Base-by-base conservation (phyloP, 2,113 vertebrate species). In the Pantherophis guttatus region DNA sequence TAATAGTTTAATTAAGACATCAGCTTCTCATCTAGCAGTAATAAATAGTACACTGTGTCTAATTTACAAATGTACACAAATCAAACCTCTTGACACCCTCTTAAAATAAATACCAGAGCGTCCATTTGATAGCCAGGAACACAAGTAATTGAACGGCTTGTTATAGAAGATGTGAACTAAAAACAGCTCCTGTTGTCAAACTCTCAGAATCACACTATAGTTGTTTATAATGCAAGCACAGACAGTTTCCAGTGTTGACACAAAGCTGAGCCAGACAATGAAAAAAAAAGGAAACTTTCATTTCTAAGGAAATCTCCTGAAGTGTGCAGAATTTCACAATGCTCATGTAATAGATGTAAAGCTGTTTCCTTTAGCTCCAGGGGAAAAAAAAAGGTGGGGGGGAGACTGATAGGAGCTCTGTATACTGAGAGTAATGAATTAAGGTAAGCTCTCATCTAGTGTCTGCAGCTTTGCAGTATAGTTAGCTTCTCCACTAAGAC, bases 1-100 rank as follows among this genome's bases (percentile, higher is more conserved):
- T 89, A 93, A 93, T 90, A 93, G 70, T 29, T 85, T 89, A 93
- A 93, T 93, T 93, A 93, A 90, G 50, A 91, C 93, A 65, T 21
- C 11, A 89, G 8, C 10, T 59, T 9, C 29, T n/a, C 33, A 1
- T 13, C 88, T 4, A 2, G 15, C n/a, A 88, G 39, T 75, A 91
- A 94, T 93, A 91, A 91, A 94, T 93, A 91, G 88, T 85, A 89
- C 21, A 39, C 23, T 54, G 29, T 59, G 50, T n/a, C 86, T 62
- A 91, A 62, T 94, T 89, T 94, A 86, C 70, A 92, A 94, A 92
- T 89, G 54, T 89, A 86, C 87, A 65, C 19, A 81, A 86, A 89
- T 52, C 75, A 89, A 91, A 70, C 29, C 87, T 62, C 90, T 89
- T 86, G 54, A 89, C 55, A 86, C 55, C 26, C 55, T 85, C 70